Percentiles rank a stretch among this genome's conserved stretches.
phyloP scores from a whole-genome alignment of 1,140 invertebrate genomes.

The Zaprionus camerounensis region DNA sequence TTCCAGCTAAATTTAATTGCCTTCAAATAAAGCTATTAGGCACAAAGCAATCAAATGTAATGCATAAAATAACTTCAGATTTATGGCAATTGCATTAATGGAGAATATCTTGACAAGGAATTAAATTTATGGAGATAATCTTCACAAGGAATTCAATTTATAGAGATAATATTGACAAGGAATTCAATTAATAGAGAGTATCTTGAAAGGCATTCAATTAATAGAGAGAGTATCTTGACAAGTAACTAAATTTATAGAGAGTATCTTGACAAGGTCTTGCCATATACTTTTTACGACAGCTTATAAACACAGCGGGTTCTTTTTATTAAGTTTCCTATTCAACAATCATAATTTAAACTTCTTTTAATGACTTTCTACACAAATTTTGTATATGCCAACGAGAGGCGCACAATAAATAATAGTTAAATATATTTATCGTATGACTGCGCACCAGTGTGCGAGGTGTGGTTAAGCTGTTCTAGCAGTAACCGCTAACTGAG shows the following conservation, averaged over 20 bases:
- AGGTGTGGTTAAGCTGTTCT: background rate
- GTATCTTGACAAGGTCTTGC: no score
- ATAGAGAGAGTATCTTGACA: background rate
- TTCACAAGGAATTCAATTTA: background rate
- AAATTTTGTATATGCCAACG: background rate
- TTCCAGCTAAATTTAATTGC: background rate
- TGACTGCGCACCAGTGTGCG: constrained; percentile 15
- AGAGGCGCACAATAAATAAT: background rate
- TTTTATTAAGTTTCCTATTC: background rate
- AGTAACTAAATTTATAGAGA: no score
- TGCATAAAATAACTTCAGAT: background rate
- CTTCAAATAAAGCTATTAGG: background rate
- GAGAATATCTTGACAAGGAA: no score
- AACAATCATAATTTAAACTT: background rate
- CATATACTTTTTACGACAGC: background rate
- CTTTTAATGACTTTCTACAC: background rate
- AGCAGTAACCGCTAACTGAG: background rate
- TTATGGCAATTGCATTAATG: background rate
- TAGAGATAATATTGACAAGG: no score
- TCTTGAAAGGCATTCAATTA: background rate
- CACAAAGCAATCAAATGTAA: background rate
- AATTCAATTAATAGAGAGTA: background rate
- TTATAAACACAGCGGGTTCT: background rate
- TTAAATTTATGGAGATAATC: no score
- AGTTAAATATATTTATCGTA: background rate